These are phyloP conservation scores for Hydrocynus forskahlii DNA, from an alignment of 2,797 vertebrate genomes.

Conservation along the genomic window DNA sequence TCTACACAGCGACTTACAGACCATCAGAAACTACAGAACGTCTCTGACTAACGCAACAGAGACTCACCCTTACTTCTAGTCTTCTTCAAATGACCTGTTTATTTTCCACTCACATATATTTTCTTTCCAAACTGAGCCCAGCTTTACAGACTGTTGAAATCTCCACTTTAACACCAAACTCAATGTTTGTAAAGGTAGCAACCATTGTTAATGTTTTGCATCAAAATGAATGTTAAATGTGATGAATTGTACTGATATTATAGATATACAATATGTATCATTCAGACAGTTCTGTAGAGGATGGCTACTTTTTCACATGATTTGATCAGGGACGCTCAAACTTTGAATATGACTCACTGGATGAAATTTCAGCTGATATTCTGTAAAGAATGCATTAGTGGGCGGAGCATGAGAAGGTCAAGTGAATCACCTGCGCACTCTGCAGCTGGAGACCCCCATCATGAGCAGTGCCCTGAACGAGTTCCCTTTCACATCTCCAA, in stretches of 20 bases:
- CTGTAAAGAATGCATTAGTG: neutral
- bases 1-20: constrained; percentile 32
- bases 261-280: too few relatives aligned
- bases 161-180: too few relatives aligned
- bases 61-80: neutral
- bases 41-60: neutral
- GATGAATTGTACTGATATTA: too few relatives aligned
- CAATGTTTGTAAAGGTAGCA: too few relatives aligned
- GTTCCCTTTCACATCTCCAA: constrained; percentile 33
- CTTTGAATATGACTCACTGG: too few relatives aligned
- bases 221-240: too few relatives aligned
- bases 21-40: constrained; percentile 6
- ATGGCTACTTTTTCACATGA: too few relatives aligned
- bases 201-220: too few relatives aligned
- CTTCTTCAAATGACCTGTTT: neutral
- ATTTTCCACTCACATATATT: neutral
- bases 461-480: constrained; percentile 40
- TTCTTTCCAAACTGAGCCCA: neutral
- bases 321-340: too few relatives aligned
- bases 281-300: too few relatives aligned
- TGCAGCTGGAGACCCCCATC: constrained; percentile 9
- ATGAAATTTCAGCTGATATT: too few relatives aligned
- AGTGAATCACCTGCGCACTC: too few relatives aligned
- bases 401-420: neutral
- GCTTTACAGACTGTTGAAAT: neutral